Base-by-base conservation (phyloP, 2,113 vertebrate genomes). In the Rhipidura dahli region DNA sequence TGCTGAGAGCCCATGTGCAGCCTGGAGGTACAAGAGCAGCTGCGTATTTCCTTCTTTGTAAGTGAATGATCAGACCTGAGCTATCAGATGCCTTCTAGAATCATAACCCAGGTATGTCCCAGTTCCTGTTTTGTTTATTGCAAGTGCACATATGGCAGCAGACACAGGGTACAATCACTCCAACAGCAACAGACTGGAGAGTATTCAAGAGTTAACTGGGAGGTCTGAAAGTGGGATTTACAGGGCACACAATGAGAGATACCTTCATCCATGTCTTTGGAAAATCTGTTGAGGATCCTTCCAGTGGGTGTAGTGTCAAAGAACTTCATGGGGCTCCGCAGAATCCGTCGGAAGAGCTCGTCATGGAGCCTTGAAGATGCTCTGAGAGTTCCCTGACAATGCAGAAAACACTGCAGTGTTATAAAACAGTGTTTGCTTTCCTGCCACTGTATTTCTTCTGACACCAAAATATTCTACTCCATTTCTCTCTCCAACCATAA, bases 221-320 rank as follows among this genome's bases (percentile, higher is more conserved):
- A 84, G 8, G 17, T 45, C 31, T 66, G 72, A 82, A 71, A 21
- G 45, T 7, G n/a, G 60, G 33, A 56, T 82, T 35, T 63, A 42
- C 20, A 76, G 50, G 0, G 1, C 42, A 57, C 11, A 47, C 22
- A 83, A 53, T 4, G 11, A 50, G 28, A 63, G 27, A 73, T 97
- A 99, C 99, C 99, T 99, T 99, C 99, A 94, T 99, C 99, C 99
- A 99, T 98, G 95, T 99, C 99, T 97, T 98, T 99, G 94, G 99
- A 99, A 97, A 99, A 99, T 70, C 99, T 97, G 94, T 98, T 99
- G 65, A 99, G 98, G 96, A 99, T 98, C 60, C 98, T 98, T 15
- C 98, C 99, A 0, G 98, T 98, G 11, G 99, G 99, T 3, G 99
- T 99, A 2, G 98, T 98, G 94, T 99, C 99, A 54, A 99, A 99